Evolutionary conservation across 2,888 invertebrate species (phyloP).

Genomic region (Cerceris ruficornis): DNA sequence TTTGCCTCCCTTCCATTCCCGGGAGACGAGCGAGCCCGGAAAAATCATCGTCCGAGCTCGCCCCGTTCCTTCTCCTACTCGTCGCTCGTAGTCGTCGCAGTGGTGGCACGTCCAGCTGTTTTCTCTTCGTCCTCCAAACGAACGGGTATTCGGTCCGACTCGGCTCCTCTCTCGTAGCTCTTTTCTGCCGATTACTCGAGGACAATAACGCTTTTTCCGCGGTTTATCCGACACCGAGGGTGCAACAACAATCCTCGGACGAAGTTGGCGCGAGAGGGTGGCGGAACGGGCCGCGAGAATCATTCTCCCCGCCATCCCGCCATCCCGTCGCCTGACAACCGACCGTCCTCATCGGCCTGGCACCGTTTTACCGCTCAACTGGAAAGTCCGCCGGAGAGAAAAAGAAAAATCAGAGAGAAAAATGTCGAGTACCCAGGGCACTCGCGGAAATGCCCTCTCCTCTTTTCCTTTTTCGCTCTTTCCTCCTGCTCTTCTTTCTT

Average conservation of each 20-base stretch:
- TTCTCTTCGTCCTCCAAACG: too few species aligned
- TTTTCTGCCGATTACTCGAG: slow-evolving; percentile 54
- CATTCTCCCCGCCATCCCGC: slow-evolving; percentile 25
- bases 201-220: slow-evolving; percentile 58
- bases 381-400: background rate
- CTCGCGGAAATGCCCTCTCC: slow-evolving; percentile 12
- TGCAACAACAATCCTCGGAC: slow-evolving; percentile 49
- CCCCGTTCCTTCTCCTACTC: background rate
- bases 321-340: slow-evolving; percentile 25
- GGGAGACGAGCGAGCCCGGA: background rate
- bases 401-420: slow-evolving; percentile 5
- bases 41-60: background rate
- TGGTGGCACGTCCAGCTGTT: too few species aligned
- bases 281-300: slow-evolving; percentile 18
- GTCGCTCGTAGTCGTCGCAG: background rate
- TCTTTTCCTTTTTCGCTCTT: background rate
- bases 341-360: slow-evolving; percentile 47
- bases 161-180: slow-evolving; percentile 2
- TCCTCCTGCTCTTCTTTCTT: background rate
- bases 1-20: background rate
- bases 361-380: slow-evolving; percentile 21
- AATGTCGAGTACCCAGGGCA: background rate
- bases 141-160: background rate
- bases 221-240: slow-evolving; percentile 56
- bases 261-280: slow-evolving; percentile 37